Base-by-base conservation (phyloP, 1,140 invertebrate species). In the Drosophila ficusphila region DNA sequence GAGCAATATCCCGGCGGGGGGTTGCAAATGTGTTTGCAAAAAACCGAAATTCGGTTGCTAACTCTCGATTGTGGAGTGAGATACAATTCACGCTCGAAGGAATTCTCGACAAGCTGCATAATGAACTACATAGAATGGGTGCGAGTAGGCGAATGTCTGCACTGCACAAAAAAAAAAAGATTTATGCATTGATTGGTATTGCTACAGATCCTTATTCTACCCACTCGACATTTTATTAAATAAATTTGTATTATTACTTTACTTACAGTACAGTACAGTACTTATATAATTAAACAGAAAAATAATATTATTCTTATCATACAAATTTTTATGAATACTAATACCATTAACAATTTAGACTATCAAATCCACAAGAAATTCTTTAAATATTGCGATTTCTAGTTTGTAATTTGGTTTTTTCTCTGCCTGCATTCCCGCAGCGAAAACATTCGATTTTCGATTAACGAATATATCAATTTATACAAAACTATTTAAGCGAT, bases 51-150 rank as follows among this genome's bases (percentile, higher is more conserved):
- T 51, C 57, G 69, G 69, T 73, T 52, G 70, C 70, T 58, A 48
- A 57, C 68, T 58, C 54, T 39, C 52, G 68, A 57, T 69, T 57
- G 56, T 47, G 39, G 57, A 68, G 68, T 62, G 69, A 72, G 69
- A 72, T 72, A 72, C 47, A 46, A 60, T 72, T 72, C 57, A 72
- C 69, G 69, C 69, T 72, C 57, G 54, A 72, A 41, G 57, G 69
- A 72, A 72, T 72, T 72, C 34, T 62, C 47, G 69, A 72, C 68
- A 72, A 51, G 69, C 69, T 72, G 69, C 69, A 72, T 72, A 72
- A 72, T 72, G 69, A 72, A 71, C 69, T 52, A n/a, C n/a, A n/a
- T n/a, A 72, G 68, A 72, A 72, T 61, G 56, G 69, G 46, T 19
- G 65, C 36, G 67, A 72, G 69, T 72, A 71, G 69, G 67, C 69